phyloP scores from a whole-genome alignment of 2,797 vertebrate species.

The Choloepus didactylus region DNA sequence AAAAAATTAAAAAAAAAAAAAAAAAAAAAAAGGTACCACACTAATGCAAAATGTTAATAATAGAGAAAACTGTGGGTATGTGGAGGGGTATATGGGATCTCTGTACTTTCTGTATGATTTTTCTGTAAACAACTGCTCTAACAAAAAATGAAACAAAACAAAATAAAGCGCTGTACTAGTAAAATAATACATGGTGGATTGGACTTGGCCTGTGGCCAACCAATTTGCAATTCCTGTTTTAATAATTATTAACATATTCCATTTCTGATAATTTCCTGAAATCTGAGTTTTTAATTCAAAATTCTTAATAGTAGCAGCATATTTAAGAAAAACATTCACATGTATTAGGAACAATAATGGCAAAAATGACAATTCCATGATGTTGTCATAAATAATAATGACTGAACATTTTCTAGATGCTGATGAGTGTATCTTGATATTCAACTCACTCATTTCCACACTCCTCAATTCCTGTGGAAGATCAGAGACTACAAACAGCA shows the following conservation, averaged over 20 bases:
- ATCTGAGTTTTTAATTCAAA: conserved; percentile 17
- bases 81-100: too few relatives aligned
- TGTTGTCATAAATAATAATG: not conserved
- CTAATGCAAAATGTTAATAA: too few relatives aligned
- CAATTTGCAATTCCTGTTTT: not conserved
- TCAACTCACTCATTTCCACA: not conserved
- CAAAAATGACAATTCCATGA: not conserved
- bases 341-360: not conserved
- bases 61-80: too few relatives aligned
- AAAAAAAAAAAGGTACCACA: too few relatives aligned
- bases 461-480: not conserved
- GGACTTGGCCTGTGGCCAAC: not conserved
- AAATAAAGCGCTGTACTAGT: not conserved
- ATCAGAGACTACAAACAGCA: not conserved
- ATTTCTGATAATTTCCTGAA: conserved; percentile 43
- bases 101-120: too few relatives aligned
- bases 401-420: not conserved
- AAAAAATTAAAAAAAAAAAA: too few relatives aligned
- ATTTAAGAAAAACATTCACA: not conserved
- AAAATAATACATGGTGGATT: not conserved
- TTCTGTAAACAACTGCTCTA: too few relatives aligned
- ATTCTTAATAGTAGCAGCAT: not conserved
- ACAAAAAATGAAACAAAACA: too few relatives aligned
- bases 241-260: not conserved
- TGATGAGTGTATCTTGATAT: not conserved